phyloP scores from a whole-genome alignment of 2,888 invertebrate genomes.

The Drosophila stalkeri region DNA sequence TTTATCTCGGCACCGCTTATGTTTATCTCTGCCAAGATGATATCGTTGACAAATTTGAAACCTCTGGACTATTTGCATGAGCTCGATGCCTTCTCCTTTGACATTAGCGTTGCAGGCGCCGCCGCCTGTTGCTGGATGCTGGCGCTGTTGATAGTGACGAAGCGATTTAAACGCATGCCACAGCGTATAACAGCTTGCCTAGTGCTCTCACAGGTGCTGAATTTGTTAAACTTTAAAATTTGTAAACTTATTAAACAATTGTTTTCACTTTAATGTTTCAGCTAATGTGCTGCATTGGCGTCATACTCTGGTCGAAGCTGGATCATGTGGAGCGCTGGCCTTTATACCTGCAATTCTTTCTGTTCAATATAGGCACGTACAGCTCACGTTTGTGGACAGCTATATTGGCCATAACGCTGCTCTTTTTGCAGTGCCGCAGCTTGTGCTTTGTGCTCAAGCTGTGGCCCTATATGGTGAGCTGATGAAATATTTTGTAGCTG shows the following conservation, averaged over 20 bases:
- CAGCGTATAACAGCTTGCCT: conserved; percentile 93
- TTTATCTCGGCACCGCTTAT: conserved; percentile 97
- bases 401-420: conserved; percentile 91
- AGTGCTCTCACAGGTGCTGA: conserved; percentile 91
- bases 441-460: conserved; percentile 92
- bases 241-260: not conserved
- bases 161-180: conserved; percentile 91
- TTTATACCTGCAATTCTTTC: conserved; percentile 90
- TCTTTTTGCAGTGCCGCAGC: conserved; percentile 93
- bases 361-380: conserved; percentile 92
- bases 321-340: conserved; percentile 87
- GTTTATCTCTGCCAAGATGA: conserved; percentile 97
- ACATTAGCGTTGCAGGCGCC: conserved; percentile 92
- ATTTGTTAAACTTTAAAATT: not conserved
- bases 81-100: conserved; percentile 92
- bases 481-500: not conserved
- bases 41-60: conserved; percentile 90
- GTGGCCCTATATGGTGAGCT: conserved; percentile 88
- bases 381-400: conserved; percentile 94
- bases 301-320: conserved; percentile 90
- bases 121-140: conserved; percentile 93
- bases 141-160: conserved; percentile 90
- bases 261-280: conserved; percentile 74
- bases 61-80: conserved; percentile 91
- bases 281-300: conserved; percentile 90